Evolutionary conservation across 2,113 vertebrate species (phyloP), one percentile per base, ranked within the genome.

Genomic region (Alouatta palliata): DNA sequence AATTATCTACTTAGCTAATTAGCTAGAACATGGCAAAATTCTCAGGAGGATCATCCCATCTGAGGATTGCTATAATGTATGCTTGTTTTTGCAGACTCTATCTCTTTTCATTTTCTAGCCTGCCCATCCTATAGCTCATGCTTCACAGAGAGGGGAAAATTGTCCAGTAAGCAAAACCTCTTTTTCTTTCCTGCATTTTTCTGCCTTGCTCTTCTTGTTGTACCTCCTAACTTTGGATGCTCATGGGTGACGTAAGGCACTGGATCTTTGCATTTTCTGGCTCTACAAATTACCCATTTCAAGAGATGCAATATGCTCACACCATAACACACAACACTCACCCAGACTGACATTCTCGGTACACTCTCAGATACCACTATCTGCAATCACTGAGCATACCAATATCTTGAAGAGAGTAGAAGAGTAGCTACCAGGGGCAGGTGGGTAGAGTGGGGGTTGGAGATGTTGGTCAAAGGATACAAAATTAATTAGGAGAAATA

Each of bases 1-100:
- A 97, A 96, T 96, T 81, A 96, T 98, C 95, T 96, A 45, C 82
- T 97, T 91, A 94, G 85, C 92, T 97, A 97, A 98, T 98, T 97
- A 98, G 84, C 84, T 97, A 86, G 96, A 94, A 98, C 95, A 97
- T 91, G 93, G 92, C 77, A 61, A 87, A 83, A 97, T 91, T 88
- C 96, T 96, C 96, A 0, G 77, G 96, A 95, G 98, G 77, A 94
- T 96, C 75, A 52, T 86, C 81, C 96, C 90, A 95, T 95, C 92
- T 84, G 96, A 97, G 97, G 89, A 93, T 97, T 96, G 61, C 73
- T 91, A 1, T 89, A 95, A 96, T 68, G 73, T 75, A 83, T 91
- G 92, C 89, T 87, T 95, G 58, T 61, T 97, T 97, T 90, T 96
- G 87, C 95, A 95, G 87, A 91, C 77, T 88, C 32, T 9, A 32